Conservation (phyloP, 2,888 invertebrate species). For the Saturnia japonica region DNA sequence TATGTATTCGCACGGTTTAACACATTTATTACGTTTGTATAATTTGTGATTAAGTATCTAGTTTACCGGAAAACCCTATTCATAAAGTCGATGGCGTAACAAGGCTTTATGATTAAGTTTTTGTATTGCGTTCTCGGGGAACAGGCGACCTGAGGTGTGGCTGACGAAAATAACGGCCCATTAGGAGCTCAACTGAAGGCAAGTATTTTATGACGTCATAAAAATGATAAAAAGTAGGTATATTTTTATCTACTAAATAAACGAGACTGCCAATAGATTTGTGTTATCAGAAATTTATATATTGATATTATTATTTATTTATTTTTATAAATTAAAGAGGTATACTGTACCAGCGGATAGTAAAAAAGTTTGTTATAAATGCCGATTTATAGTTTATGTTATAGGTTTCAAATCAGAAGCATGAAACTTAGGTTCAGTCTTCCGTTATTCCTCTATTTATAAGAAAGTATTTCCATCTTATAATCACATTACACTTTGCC, state of each 20-base stretch:
- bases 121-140: constrained; percentile 43
- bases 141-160: constrained; percentile 50
- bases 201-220: constrained; percentile 48
- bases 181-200: constrained; percentile 39
- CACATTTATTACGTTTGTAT: background rate
- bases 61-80: background rate
- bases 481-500: too few species aligned
- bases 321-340: constrained; percentile 1
- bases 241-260: constrained; percentile 17
- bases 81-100: constrained; percentile 25
- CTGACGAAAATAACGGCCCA: constrained; percentile 45
- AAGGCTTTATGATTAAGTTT: constrained; percentile 39
- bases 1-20: constrained; percentile 1
- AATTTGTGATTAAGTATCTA: background rate
- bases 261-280: constrained; percentile 16
- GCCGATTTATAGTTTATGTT: background rate
- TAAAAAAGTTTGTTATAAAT: background rate
- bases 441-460: too few species aligned
- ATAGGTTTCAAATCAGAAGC: too few species aligned
- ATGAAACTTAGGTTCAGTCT: too few species aligned
- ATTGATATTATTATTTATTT: background rate
- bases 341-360: background rate
- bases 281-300: constrained; percentile 1
- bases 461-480: too few species aligned
- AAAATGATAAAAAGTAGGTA: constrained; percentile 12